These are phyloP conservation scores for Hermatobates lingyangjiaoensis DNA, from an alignment of 1,140 invertebrate genomes.

Conservation along the genomic window DNA sequence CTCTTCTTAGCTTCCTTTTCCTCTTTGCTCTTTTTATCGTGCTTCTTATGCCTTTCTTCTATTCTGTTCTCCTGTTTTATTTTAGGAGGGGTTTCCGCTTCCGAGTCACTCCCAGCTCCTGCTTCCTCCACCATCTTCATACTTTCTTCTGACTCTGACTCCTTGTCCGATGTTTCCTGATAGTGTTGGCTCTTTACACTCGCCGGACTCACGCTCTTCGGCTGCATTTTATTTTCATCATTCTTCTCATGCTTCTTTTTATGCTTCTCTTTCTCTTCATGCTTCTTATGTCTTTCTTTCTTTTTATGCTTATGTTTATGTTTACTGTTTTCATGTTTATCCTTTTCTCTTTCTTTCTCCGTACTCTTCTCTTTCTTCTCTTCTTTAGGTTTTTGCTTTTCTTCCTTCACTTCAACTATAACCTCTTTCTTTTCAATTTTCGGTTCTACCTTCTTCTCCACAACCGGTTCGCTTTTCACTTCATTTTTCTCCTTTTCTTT, in stretches of 20 bases:
- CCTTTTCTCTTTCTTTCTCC: slow-evolving; percentile 29
- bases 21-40: slow-evolving; percentile 14
- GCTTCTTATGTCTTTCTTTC: slow-evolving; percentile 25
- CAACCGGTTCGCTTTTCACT: slow-evolving; percentile 7
- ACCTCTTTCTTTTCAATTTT: slow-evolving; percentile 13
- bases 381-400: slow-evolving; percentile 10
- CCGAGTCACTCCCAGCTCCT: background rate
- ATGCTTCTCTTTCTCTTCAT: slow-evolving; percentile 15
- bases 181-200: too few relatives aligned
- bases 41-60: slow-evolving; percentile 17
- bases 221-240: slow-evolving; percentile 25
- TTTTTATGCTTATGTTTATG: slow-evolving; percentile 33
- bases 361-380: slow-evolving; percentile 22
- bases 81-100: slow-evolving; percentile 10
- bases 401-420: slow-evolving; percentile 12
- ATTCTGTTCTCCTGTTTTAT: slow-evolving; percentile 4
- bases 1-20: slow-evolving; percentile 17
- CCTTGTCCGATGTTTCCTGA: slow-evolving; percentile 12
- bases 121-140: slow-evolving; percentile 8
- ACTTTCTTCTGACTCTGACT: slow-evolving; percentile 12
- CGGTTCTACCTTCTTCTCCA: slow-evolving; percentile 11
- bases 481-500: slow-evolving; percentile 25
- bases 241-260: slow-evolving; percentile 29
- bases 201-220: slow-evolving; percentile 13
- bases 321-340: slow-evolving; percentile 25